Conservation (phyloP, 2,113 vertebrate species). For the Calidris pygmaea region DNA sequence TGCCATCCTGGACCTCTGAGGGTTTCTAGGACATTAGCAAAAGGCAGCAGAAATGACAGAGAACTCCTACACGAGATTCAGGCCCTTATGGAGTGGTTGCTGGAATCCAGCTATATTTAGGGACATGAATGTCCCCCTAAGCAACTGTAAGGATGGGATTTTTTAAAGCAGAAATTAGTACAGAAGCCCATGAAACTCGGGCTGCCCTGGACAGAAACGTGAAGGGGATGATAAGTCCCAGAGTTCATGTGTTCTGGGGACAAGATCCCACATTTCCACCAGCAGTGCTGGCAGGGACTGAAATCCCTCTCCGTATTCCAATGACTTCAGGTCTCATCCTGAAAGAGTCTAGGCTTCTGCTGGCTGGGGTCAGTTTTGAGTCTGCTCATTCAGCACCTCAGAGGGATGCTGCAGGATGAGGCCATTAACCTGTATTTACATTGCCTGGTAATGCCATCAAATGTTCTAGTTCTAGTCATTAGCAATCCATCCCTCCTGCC, state of each 20-base stretch:
- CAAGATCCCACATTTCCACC: fast-evolving
- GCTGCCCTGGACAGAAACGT: not conserved
- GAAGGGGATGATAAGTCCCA: not conserved
- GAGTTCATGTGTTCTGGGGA: not conserved
- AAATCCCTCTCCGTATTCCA: not conserved
- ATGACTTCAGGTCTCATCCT: not conserved
- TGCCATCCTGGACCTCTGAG: not conserved
- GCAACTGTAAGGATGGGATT: not conserved
- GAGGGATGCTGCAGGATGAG: constrained; percentile 21
- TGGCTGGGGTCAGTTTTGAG: not conserved
- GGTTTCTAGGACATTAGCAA: not conserved
- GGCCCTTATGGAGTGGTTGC: not conserved
- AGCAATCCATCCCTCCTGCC: constrained; percentile 28
- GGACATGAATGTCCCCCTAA: not conserved
- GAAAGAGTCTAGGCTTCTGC: not conserved
- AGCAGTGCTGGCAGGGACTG: not conserved
- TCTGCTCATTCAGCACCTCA: constrained; percentile 24
- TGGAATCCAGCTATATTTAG: not conserved
- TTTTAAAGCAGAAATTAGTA: not conserved
- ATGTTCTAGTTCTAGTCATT: not conserved
- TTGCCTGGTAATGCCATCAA: constrained; percentile 60
- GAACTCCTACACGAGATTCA: not conserved
- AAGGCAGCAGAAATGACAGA: not conserved
- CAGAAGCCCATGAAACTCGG: not conserved
- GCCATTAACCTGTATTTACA: not conserved